Percentiles rank a stretch among this genome's conserved stretches.
Evolutionary conservation across 1,140 invertebrate species (phyloP).

Genomic region (Drosophila sp.): DNA sequence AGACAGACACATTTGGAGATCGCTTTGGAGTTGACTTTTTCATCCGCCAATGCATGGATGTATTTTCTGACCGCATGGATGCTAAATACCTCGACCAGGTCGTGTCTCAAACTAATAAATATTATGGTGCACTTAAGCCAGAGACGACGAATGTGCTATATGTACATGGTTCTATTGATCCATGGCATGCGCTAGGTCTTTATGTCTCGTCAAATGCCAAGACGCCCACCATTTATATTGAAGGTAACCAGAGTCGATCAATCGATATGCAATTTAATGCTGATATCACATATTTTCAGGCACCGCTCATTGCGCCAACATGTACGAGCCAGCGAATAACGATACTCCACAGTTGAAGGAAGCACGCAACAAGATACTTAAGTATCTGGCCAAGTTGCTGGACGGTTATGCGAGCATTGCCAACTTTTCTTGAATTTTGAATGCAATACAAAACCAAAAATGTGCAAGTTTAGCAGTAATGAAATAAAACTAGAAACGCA

Average conservation of each 20-base stretch:
- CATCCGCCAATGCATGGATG: constrained; percentile 92
- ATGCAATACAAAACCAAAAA: not conserved
- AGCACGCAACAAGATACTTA: constrained; percentile 87
- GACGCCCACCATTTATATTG: constrained; percentile 89
- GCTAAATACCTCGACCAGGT: constrained; percentile 84
- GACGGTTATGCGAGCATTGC: constrained; percentile 49
- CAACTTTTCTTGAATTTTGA: constrained; percentile 30
- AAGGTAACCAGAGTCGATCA: constrained; percentile 85
- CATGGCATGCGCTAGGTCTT: constrained; percentile 95
- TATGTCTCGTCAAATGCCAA: constrained; percentile 85
- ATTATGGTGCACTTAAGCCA: constrained; percentile 92
- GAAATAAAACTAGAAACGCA: not conserved
- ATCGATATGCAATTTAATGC: too few species aligned
- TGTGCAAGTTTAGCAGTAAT: not conserved
- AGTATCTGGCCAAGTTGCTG: constrained; percentile 85
- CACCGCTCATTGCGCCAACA: constrained; percentile 92
- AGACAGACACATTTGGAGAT: constrained; percentile 91
- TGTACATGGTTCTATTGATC: constrained; percentile 96
- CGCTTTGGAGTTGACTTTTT: constrained; percentile 92
- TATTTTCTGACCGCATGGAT: constrained; percentile 88
- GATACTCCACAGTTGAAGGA: constrained; percentile 88
- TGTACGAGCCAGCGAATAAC: constrained; percentile 89
- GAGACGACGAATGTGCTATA: constrained; percentile 91
- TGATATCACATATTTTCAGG: constrained; percentile 85
- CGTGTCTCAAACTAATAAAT: constrained; percentile 90